phyloP scores from a whole-genome alignment of 2,888 invertebrate genomes.

The Eupithecia tripunctaria region DNA sequence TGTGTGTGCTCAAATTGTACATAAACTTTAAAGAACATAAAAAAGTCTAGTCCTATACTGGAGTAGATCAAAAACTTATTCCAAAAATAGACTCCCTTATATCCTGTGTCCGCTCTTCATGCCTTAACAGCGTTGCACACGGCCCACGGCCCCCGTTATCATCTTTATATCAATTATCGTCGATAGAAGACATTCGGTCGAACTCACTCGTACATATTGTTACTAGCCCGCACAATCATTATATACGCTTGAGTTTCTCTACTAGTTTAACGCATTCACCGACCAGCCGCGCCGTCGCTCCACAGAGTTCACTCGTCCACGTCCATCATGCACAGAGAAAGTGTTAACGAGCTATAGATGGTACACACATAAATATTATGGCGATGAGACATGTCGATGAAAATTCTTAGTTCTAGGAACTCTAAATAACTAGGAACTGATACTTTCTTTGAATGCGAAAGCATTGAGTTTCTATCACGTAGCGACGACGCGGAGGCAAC shows the following conservation, averaged over 20 bases:
- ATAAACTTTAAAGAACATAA: no score
- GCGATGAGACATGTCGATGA: neutral
- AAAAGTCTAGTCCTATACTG: neutral
- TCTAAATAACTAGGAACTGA: neutral
- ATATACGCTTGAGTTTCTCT: neutral
- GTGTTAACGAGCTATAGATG: neutral
- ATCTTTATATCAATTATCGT: constrained; percentile 44
- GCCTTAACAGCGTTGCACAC: constrained; percentile 36
- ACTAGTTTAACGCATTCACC: neutral
- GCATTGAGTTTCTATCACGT: neutral
- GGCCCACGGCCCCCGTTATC: constrained; percentile 43
- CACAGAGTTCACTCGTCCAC: neutral
- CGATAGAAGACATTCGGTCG: constrained; percentile 27
- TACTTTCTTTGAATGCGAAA: neutral
- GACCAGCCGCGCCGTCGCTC: neutral
- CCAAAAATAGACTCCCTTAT: neutral
- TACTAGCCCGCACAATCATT: neutral
- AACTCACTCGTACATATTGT: constrained; percentile 19
- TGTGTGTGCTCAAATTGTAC: no score
- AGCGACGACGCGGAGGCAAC: neutral
- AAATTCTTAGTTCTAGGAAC: neutral
- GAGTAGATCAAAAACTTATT: neutral
- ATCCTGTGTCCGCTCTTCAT: no score
- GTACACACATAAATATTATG: neutral
- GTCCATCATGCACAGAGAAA: neutral